Conservation (phyloP, 2,888 invertebrate species). For the Emmelina monodactyla region DNA sequence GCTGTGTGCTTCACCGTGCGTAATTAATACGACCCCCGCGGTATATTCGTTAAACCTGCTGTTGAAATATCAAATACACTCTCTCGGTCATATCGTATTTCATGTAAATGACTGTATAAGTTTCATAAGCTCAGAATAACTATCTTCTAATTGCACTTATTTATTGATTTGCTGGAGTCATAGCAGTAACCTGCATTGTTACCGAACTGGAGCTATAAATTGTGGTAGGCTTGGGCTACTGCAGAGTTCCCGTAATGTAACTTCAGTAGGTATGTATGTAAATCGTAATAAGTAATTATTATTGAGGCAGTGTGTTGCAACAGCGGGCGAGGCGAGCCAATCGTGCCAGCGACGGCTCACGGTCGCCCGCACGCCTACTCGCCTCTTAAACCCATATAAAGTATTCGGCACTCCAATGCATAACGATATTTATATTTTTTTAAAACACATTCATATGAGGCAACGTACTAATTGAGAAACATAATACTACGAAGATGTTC, state of each 20-base stretch:
- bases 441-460: slow-evolving; percentile 28
- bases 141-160: too few relatives aligned
- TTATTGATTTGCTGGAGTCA: too few relatives aligned
- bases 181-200: too few relatives aligned
- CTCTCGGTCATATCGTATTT: too few relatives aligned
- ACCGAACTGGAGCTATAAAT: too few relatives aligned
- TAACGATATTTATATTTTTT: slow-evolving; percentile 56
- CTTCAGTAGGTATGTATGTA: slow-evolving; percentile 1
- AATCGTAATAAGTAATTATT: slow-evolving; percentile 20
- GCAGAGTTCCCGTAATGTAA: background rate
- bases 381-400: slow-evolving; percentile 57
- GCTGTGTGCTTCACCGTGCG: background rate
- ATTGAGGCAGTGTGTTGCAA: slow-evolving; percentile 48
- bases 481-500: slow-evolving; percentile 20
- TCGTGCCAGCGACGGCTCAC: slow-evolving; percentile 49
- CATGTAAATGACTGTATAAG: too few relatives aligned
- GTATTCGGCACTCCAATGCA: slow-evolving; percentile 43
- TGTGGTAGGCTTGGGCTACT: background rate
- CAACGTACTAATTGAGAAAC: slow-evolving; percentile 45
- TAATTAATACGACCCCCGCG: background rate
- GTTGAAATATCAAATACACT: background rate
- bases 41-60: too few relatives aligned
- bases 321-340: slow-evolving; percentile 40
- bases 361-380: slow-evolving; percentile 61
- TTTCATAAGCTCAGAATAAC: too few relatives aligned